These are phyloP conservation scores for Morpho helenor DNA, from an alignment of 2,888 invertebrate genomes.

Conservation along the genomic window DNA sequence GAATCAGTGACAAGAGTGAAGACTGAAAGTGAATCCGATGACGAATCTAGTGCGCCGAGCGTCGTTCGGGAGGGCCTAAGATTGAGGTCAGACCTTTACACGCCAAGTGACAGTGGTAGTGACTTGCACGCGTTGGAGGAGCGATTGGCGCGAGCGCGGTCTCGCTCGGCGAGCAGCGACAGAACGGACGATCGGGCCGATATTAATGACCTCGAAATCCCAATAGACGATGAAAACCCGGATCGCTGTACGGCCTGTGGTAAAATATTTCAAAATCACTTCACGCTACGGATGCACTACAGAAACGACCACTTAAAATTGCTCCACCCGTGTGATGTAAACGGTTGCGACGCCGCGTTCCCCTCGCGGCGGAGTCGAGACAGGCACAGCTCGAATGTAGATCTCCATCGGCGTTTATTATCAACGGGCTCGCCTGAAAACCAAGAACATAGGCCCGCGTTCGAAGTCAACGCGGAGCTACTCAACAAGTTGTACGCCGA, in stretches of 20 bases:
- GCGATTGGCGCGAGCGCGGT: constrained; percentile 72
- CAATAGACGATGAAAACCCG: constrained; percentile 93
- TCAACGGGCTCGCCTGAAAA: constrained; percentile 71
- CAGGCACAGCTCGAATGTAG: constrained; percentile 80
- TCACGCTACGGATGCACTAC: constrained; percentile 93
- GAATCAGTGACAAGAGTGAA: constrained; percentile 63
- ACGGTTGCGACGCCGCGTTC: constrained; percentile 94
- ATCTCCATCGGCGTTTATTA: constrained; percentile 70
- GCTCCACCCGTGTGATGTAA: constrained; percentile 93
- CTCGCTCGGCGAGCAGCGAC: constrained; percentile 69
- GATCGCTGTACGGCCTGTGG: constrained; percentile 91
- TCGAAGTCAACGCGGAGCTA: constrained; percentile 88
- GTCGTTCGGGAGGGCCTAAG: constrained; percentile 70
- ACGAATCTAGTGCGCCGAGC: constrained; percentile 71
- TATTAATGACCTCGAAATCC: constrained; percentile 84
- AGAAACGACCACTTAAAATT: constrained; percentile 94
- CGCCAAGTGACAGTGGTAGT: constrained; percentile 75
- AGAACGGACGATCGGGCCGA: constrained; percentile 62
- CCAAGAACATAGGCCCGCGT: constrained; percentile 73
- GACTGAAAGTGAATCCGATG: constrained; percentile 74
- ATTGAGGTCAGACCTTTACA: constrained; percentile 65
- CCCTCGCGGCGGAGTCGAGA: constrained; percentile 87
- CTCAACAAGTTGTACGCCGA: constrained; percentile 90
- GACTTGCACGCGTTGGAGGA: constrained; percentile 74
- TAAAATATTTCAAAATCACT: constrained; percentile 94